Percentiles rank a stretch among this genome's conserved stretches.
Evolutionary conservation across 2,797 vertebrate genomes (phyloP).

Genomic region (Hybognathus amarus): DNA sequence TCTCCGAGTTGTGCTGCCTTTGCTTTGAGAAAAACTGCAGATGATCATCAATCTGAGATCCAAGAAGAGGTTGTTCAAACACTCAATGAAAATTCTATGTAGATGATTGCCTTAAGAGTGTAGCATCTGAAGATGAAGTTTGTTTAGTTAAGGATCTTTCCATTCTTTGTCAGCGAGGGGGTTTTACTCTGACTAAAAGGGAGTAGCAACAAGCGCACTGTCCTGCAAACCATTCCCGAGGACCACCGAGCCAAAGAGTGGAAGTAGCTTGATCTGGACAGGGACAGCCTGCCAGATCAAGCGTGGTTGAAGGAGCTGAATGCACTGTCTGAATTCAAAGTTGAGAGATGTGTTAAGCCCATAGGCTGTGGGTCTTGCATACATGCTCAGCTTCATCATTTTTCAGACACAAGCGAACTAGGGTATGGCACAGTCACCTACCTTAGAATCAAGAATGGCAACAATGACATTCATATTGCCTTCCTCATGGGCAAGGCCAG

Average conservation of each 20-base stretch:
- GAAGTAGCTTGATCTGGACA: too few species aligned
- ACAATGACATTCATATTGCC: too few species aligned
- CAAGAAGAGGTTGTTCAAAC: neutral
- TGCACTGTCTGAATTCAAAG: too few species aligned
- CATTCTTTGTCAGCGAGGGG: neutral
- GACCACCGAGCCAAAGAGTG: too few species aligned
- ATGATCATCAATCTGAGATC: neutral
- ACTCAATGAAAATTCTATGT: too few species aligned
- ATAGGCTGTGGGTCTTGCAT: neutral
- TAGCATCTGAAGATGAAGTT: neutral
- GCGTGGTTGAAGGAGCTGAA: too few species aligned
- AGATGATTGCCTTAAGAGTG: neutral
- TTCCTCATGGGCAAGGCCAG: neutral
- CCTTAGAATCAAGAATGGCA: neutral
- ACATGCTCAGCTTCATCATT: conserved; percentile 33
- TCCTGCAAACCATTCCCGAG: too few species aligned
- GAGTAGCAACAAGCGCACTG: neutral
- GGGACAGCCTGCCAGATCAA: too few species aligned
- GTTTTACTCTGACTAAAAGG: neutral
- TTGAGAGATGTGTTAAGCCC: too few species aligned
- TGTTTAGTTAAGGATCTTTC: neutral
- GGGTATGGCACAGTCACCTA: conserved; percentile 44
- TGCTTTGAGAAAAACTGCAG: conserved; percentile 22
- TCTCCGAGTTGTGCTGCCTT: neutral
- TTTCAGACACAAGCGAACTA: conserved; percentile 37